Percentiles rank a stretch among this genome's conserved stretches.
Evolutionary conservation across 2,797 vertebrate genomes (phyloP).

Genomic region (Xenops minutus): DNA sequence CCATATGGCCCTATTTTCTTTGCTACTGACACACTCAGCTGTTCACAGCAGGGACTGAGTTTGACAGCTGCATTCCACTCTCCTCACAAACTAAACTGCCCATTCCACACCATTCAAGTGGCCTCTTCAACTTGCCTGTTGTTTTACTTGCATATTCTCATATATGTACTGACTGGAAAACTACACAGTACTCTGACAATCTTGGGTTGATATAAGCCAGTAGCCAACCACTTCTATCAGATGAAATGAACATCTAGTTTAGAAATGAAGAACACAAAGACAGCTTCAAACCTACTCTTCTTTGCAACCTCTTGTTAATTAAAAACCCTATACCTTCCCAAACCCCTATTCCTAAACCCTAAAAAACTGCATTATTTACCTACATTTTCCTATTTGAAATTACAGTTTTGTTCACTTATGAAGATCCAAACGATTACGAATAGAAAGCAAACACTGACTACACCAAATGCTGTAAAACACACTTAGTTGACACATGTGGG

Average conservation of each 20-base stretch:
- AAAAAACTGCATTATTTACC: background rate
- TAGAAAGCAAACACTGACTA: background rate
- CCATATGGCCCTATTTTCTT: background rate
- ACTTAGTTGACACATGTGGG: background rate
- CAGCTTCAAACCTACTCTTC: background rate
- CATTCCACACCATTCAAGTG: background rate
- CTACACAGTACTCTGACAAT: background rate
- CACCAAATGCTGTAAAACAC: background rate
- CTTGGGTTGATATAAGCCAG: background rate
- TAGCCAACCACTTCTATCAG: background rate
- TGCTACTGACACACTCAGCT: slow-evolving; percentile 35
- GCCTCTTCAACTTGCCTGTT: background rate
- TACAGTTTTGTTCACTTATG: background rate
- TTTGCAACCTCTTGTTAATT: background rate
- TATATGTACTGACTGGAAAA: background rate
- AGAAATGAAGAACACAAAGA: background rate
- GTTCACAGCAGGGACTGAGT: slow-evolving; percentile 44
- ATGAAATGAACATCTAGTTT: background rate
- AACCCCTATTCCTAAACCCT: background rate
- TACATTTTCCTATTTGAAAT: background rate
- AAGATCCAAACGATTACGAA: background rate
- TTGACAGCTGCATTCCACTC: slow-evolving; percentile 60
- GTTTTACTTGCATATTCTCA: background rate
- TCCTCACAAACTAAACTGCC: background rate
- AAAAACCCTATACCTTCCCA: background rate